Conservation (phyloP, 2,888 invertebrate genomes). For the Azorinus chamasolen region DNA sequence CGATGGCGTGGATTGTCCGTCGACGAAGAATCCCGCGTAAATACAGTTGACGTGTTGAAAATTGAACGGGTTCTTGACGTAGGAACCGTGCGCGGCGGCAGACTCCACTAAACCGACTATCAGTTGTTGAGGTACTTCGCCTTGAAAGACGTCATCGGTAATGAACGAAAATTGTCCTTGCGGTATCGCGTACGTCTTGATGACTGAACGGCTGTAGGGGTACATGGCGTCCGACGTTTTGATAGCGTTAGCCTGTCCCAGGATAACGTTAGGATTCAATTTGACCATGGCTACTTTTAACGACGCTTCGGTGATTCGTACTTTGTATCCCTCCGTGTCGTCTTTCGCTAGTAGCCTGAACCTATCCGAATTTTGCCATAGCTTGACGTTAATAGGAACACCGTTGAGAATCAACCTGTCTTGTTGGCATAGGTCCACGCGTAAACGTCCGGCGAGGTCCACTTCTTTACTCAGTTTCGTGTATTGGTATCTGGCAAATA, state of each 20-base stretch:
- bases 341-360: not conserved
- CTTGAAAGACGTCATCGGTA: constrained; percentile 32
- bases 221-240: constrained; percentile 31
- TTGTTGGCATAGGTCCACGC: constrained; percentile 45
- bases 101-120: constrained; percentile 35
- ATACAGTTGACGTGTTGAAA: constrained; percentile 22
- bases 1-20: constrained; percentile 29
- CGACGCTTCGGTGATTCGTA: constrained; percentile 25
- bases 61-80: constrained; percentile 30
- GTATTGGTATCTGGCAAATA: constrained; percentile 16
- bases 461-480: constrained; percentile 17
- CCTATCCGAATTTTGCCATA: constrained; percentile 5
- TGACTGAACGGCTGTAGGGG: constrained; percentile 35
- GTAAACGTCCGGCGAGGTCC: constrained; percentile 29
- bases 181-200: constrained; percentile 38
- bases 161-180: constrained; percentile 37
- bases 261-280: constrained; percentile 29
- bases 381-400: constrained; percentile 29
- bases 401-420: constrained; percentile 41
- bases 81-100: constrained; percentile 17
- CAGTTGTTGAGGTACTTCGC: constrained; percentile 35
- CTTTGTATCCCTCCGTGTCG: constrained; percentile 13
- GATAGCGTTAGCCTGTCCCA: constrained; percentile 23
- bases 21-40: constrained; percentile 22
- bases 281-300: constrained; percentile 42